Percentiles rank a stretch among this genome's conserved stretches.
Conservation (phyloP, 2,797 vertebrate genomes). For the Anas capensis region DNA sequence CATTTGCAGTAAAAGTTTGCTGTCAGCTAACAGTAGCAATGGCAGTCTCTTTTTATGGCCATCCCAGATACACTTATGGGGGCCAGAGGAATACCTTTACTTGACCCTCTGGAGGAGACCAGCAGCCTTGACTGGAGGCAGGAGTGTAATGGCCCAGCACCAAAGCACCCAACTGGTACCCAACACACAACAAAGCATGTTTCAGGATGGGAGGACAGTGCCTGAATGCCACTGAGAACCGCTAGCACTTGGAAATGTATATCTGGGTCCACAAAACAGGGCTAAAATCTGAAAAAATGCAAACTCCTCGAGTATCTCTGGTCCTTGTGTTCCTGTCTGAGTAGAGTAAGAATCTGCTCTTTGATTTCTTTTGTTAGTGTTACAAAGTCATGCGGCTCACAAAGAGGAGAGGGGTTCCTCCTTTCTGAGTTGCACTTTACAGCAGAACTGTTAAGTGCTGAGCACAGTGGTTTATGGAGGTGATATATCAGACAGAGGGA, state of each 20-base stretch:
- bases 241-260: background rate
- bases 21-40: background rate
- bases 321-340: background rate
- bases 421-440: background rate
- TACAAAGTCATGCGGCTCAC: background rate
- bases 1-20: background rate
- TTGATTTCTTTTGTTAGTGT: background rate
- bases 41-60: background rate
- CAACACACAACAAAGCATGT: background rate
- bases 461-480: background rate
- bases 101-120: background rate
- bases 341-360: conserved; percentile 1
- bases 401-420: background rate
- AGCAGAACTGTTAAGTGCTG: background rate
- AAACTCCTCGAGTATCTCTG: background rate
- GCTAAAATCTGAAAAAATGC: background rate
- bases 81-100: background rate
- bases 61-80: background rate
- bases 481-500: conserved; percentile 7
- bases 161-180: background rate
- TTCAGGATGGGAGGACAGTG: background rate
- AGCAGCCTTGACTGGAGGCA: background rate
- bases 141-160: fast-evolving
- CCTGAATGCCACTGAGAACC: background rate
- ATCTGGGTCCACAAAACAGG: background rate